A percentile compares a stretch with the other conserved stretches of the same genome.
These are phyloP conservation scores for Panurus biarmicus DNA, from an alignment of 2,113 vertebrate genomes.

Conservation along the genomic window DNA sequence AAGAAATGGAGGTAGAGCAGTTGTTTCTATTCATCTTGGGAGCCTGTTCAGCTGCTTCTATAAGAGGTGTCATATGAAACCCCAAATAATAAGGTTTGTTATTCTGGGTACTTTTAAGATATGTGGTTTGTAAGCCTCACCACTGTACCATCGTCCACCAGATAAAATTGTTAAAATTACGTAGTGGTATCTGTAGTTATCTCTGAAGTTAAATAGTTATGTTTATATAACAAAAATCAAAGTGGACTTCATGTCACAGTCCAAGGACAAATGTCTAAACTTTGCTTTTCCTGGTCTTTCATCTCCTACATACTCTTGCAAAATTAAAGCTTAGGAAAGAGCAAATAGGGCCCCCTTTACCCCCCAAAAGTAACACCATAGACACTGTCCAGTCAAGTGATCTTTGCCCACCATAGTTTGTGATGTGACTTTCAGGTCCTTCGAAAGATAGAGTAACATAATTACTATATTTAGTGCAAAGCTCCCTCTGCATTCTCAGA, in stretches of 20 bases:
- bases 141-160: not conserved
- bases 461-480: not conserved
- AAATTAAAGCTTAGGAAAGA: not conserved
- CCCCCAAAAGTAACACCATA: not conserved
- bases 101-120: not conserved
- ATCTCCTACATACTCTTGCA: not conserved
- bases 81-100: not conserved
- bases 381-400: not conserved
- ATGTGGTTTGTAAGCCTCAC: not conserved
- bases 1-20: not conserved
- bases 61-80: not conserved
- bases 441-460: not conserved
- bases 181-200: not conserved
- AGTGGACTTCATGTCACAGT: not conserved
- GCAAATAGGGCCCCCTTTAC: not conserved
- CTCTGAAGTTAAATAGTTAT: slow-evolving; percentile 2
- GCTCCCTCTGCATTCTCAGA: not conserved
- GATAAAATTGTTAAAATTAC: not conserved
- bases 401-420: not conserved
- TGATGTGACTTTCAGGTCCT: not conserved
- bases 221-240: slow-evolving; percentile 40
- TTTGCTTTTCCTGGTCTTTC: slow-evolving; percentile 26
- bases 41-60: not conserved
- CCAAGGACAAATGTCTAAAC: not conserved
- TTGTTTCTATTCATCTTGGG: not conserved